A percentile compares a stretch with the other conserved stretches of the same genome.
Evolutionary conservation across 2,888 invertebrate species (phyloP).

Genomic region (Zonitis immaculata): DNA sequence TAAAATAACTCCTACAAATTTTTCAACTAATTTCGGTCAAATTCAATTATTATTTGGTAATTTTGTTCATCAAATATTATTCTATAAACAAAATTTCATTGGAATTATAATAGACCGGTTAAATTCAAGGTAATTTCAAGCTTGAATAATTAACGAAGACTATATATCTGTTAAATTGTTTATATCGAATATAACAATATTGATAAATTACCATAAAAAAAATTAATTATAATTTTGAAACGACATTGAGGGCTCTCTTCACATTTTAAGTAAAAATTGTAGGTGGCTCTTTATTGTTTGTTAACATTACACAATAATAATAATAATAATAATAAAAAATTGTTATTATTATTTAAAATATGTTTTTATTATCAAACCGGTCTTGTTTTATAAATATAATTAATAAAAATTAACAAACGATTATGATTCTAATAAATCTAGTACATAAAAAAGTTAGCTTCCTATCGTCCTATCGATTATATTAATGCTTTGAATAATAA

Average conservation of each 20-base stretch:
- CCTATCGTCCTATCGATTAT: background rate
- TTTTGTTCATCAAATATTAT: too few relatives aligned
- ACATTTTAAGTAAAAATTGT: slow-evolving; percentile 14
- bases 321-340: too few relatives aligned
- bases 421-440: too few relatives aligned
- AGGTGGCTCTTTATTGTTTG: slow-evolving; percentile 15
- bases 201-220: background rate
- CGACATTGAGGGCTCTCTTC: slow-evolving; percentile 4
- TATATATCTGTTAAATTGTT: background rate
- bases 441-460: too few relatives aligned
- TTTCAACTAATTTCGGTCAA: background rate
- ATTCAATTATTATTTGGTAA: background rate
- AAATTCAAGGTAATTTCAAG: background rate
- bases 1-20: background rate
- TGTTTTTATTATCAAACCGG: background rate
- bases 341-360: too few relatives aligned
- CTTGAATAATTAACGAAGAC: background rate
- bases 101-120: background rate
- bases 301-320: slow-evolving; percentile 7
- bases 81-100: background rate
- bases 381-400: too few relatives aligned
- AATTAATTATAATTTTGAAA: slow-evolving; percentile 2
- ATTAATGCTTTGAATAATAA: background rate
- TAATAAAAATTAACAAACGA: too few relatives aligned
- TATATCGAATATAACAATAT: background rate